A percentile compares a stretch with the other conserved stretches of the same genome.
phyloP scores from a whole-genome alignment of 1,140 invertebrate species.

The Oryctes rhinoceros region DNA sequence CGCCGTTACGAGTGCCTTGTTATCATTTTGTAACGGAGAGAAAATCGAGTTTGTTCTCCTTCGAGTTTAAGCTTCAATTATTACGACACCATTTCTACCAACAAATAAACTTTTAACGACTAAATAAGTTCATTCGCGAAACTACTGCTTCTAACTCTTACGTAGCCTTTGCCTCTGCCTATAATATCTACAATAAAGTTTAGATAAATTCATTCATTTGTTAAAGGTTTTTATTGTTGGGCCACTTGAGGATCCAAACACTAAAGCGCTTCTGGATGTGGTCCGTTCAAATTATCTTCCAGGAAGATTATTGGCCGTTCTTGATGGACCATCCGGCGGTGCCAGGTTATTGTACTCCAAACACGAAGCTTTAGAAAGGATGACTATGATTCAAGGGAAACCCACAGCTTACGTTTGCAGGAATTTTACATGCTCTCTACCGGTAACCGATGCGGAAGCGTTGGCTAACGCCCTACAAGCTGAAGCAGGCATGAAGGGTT shows the following conservation, averaged over 20 bases:
- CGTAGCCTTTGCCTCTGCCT: too few species aligned
- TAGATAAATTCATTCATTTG: background rate
- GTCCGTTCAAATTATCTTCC: conserved; percentile 74
- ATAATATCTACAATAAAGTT: too few species aligned
- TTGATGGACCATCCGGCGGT: conserved; percentile 65
- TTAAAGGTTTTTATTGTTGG: conserved; percentile 74
- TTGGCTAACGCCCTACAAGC: conserved; percentile 69
- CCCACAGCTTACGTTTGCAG: conserved; percentile 85
- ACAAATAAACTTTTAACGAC: too few species aligned
- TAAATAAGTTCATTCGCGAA: too few species aligned
- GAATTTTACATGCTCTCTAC: conserved; percentile 79
- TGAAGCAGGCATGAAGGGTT: background rate
- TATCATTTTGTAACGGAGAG: background rate
- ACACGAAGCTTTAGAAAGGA: conserved; percentile 51
- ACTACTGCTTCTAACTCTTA: too few species aligned
- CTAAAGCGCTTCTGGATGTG: conserved; percentile 72
- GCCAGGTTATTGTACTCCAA: conserved; percentile 58
- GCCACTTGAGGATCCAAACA: conserved; percentile 70
- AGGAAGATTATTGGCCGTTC: conserved; percentile 74
- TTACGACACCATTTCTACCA: too few species aligned
- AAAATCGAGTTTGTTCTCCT: background rate
- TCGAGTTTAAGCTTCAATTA: too few species aligned
- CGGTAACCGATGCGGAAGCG: conserved; percentile 75
- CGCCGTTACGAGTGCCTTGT: background rate
- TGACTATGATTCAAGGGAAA: conserved; percentile 63